Percentiles rank a stretch among this genome's conserved stretches.
Conservation (phyloP, 2,113 vertebrate genomes). For the Lota lota region DNA sequence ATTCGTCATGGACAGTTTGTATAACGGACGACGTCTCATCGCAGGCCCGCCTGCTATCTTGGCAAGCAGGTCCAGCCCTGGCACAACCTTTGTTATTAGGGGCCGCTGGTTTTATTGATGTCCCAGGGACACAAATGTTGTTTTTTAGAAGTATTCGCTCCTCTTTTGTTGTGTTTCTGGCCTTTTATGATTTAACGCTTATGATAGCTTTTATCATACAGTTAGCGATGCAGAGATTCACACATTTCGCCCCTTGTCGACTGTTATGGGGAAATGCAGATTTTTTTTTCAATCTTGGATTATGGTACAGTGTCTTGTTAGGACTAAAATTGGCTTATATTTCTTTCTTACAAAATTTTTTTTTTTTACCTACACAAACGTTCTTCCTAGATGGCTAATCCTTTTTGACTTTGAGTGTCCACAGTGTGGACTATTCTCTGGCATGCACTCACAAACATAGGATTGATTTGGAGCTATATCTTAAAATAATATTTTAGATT, state of each 20-base stretch:
- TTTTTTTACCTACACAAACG: neutral
- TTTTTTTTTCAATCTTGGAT: slow-evolving; percentile 53
- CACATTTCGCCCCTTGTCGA: slow-evolving; percentile 30
- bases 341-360: slow-evolving; percentile 55
- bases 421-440: neutral
- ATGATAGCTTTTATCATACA: neutral
- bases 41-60: slow-evolving; percentile 41
- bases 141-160: slow-evolving; percentile 3
- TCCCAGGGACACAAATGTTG: slow-evolving; percentile 47
- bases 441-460: neutral
- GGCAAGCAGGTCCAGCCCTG: slow-evolving; percentile 32
- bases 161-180: too few relatives aligned
- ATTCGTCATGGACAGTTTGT: slow-evolving; percentile 64
- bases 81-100: slow-evolving; percentile 22
- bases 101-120: slow-evolving; percentile 39
- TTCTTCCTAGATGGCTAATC: neutral
- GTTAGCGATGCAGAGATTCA: slow-evolving; percentile 17
- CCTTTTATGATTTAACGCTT: too few relatives aligned
- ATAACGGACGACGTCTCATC: slow-evolving; percentile 43
- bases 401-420: neutral
- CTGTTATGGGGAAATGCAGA: slow-evolving; percentile 55
- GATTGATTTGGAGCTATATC: neutral
- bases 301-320: slow-evolving; percentile 51
- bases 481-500: too few relatives aligned
- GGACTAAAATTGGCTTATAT: slow-evolving; percentile 53